phyloP scores from a whole-genome alignment of 1,140 invertebrate species.

The Zophobas atratus region DNA sequence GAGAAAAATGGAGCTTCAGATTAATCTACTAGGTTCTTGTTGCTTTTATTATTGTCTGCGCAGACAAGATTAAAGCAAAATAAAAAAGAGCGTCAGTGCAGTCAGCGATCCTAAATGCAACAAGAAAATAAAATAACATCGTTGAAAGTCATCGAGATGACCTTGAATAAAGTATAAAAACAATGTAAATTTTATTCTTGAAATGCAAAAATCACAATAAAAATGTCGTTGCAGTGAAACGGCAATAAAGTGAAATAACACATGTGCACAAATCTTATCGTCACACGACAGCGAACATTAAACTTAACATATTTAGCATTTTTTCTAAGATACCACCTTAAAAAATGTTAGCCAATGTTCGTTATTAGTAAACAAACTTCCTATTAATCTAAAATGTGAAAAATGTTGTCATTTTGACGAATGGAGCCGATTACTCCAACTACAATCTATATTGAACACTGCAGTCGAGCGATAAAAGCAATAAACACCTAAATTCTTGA shows the following conservation, averaged over 20 bases:
- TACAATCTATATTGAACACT: too few relatives aligned
- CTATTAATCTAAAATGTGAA: conserved; percentile 11
- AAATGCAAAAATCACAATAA: too few relatives aligned
- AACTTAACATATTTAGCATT: conserved; percentile 21
- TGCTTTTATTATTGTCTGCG: too few relatives aligned
- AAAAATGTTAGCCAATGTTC: conserved; percentile 26
- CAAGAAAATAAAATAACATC: too few relatives aligned
- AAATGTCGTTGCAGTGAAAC: neutral
- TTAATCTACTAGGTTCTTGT: too few relatives aligned
- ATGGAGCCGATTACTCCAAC: neutral
- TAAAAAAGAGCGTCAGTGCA: too few relatives aligned
- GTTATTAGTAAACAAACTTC: conserved; percentile 23
- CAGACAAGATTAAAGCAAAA: too few relatives aligned
- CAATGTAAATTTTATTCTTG: too few relatives aligned
- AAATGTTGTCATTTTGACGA: conserved; percentile 21
- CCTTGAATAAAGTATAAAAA: too few relatives aligned
- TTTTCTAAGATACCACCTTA: conserved; percentile 15
- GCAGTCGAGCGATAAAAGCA: neutral
- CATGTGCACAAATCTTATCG: conserved; percentile 2
- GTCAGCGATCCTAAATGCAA: too few relatives aligned
- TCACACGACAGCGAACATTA: conserved; percentile 13
- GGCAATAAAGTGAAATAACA: neutral
- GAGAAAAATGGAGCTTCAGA: too few relatives aligned
- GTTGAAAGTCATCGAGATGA: too few relatives aligned
- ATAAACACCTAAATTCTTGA: neutral